phyloP scores from a whole-genome alignment of 2,797 vertebrate genomes.

The Pseudomugil gertrudae region DNA sequence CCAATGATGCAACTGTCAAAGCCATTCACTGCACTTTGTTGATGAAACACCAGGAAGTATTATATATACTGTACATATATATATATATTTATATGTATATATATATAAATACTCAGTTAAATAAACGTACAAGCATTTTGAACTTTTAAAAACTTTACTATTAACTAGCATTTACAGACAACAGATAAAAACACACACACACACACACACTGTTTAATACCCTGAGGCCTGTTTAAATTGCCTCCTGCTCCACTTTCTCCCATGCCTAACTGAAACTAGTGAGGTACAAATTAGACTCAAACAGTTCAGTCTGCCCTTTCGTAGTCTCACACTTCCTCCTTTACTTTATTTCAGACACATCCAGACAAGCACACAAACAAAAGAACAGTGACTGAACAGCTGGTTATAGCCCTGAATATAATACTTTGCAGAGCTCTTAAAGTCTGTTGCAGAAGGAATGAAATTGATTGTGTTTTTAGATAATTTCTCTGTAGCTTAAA shows the following conservation, averaged over 20 bases:
- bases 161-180: conserved; percentile 9
- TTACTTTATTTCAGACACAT: conserved; percentile 5
- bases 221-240: conserved; percentile 38
- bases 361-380: neutral
- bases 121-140: conserved; percentile 6
- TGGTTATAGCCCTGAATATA: conserved; percentile 9
- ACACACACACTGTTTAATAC: conserved; percentile 4
- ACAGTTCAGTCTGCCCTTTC: conserved; percentile 32
- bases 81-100: neutral
- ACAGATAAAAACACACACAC: conserved; percentile 6
- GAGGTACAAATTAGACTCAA: conserved; percentile 48
- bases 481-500: neutral
- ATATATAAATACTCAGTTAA: neutral
- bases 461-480: neutral
- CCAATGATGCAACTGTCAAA: neutral
- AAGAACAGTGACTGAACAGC: neutral
- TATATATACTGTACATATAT: too few relatives aligned
- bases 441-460: neutral
- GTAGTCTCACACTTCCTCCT: conserved; percentile 6
- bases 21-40: neutral
- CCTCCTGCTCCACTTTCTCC: conserved; percentile 34
- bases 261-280: conserved; percentile 39
- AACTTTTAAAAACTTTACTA: neutral
- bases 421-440: neutral
- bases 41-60: neutral